Conservation (phyloP, 2,888 invertebrate genomes). For the Drosophila flavopinicola region DNA sequence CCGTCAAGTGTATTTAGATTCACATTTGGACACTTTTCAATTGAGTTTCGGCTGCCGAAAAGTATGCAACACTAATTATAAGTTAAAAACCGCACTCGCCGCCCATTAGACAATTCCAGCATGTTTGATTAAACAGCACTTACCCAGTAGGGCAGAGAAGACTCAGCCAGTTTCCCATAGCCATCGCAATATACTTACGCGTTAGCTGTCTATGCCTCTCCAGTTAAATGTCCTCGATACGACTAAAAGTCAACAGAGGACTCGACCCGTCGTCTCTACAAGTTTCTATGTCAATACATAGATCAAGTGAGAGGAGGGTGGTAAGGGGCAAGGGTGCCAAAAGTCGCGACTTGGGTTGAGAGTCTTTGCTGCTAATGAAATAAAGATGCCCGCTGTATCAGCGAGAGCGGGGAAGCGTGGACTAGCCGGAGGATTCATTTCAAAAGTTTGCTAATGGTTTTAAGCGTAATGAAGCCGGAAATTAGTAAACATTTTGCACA, state of each 20-base stretch:
- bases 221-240: slow-evolving; percentile 43
- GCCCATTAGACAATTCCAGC: slow-evolving; percentile 41
- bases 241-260: slow-evolving; percentile 40
- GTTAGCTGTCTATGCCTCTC: background rate
- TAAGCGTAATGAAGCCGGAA: slow-evolving; percentile 79
- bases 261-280: slow-evolving; percentile 26
- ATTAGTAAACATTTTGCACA: slow-evolving; percentile 73
- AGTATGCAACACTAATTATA: slow-evolving; percentile 64
- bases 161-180: background rate
- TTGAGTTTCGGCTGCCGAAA: slow-evolving; percentile 49
- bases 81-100: slow-evolving; percentile 29
- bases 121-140: slow-evolving; percentile 66
- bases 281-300: slow-evolving; percentile 32
- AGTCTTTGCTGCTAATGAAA: slow-evolving; percentile 62
- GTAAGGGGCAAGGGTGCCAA: slow-evolving; percentile 12
- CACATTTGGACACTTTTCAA: slow-evolving; percentile 64
- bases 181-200: background rate
- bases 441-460: slow-evolving; percentile 75
- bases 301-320: slow-evolving; percentile 11
- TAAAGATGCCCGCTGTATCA: slow-evolving; percentile 53
- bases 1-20: slow-evolving; percentile 70
- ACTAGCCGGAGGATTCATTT: slow-evolving; percentile 56
- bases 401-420: background rate
- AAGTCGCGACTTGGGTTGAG: slow-evolving; percentile 51
- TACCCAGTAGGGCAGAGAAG: slow-evolving; percentile 1